phyloP scores from a whole-genome alignment of 2,113 vertebrate species.

The Macrotus californicus region DNA sequence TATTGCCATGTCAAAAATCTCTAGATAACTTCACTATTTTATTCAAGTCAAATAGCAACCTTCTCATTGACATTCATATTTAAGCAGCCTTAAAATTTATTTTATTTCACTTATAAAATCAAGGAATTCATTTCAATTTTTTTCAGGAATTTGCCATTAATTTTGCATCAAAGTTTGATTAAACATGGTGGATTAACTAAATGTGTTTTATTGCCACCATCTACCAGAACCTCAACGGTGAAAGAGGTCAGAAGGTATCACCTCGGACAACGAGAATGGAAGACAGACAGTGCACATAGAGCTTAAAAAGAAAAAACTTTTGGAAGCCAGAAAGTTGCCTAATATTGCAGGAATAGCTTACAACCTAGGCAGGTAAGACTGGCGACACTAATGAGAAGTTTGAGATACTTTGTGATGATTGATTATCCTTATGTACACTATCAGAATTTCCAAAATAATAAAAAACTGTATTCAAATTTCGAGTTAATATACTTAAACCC shows the following conservation, averaged over 20 bases:
- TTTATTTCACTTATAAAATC: slow-evolving; percentile 37
- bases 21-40: slow-evolving; percentile 21
- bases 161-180: background rate
- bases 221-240: slow-evolving; percentile 7
- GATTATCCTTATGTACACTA: background rate
- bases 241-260: background rate
- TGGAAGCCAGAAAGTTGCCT: slow-evolving; percentile 5
- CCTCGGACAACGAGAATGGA: background rate
- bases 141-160: slow-evolving; percentile 19
- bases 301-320: background rate
- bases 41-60: background rate
- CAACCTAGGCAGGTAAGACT: background rate
- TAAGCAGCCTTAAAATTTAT: slow-evolving; percentile 26
- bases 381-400: background rate
- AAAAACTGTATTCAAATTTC: background rate
- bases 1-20: slow-evolving; percentile 26
- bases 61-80: slow-evolving; percentile 31
- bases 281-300: background rate
- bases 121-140: slow-evolving; percentile 5
- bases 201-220: background rate
- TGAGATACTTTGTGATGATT: background rate
- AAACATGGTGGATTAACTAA: slow-evolving; percentile 14
- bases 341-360: background rate
- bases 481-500: background rate
- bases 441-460: background rate